Evolutionary conservation across 2,113 vertebrate genomes (phyloP).

Genomic region (Zingel zingel): DNA sequence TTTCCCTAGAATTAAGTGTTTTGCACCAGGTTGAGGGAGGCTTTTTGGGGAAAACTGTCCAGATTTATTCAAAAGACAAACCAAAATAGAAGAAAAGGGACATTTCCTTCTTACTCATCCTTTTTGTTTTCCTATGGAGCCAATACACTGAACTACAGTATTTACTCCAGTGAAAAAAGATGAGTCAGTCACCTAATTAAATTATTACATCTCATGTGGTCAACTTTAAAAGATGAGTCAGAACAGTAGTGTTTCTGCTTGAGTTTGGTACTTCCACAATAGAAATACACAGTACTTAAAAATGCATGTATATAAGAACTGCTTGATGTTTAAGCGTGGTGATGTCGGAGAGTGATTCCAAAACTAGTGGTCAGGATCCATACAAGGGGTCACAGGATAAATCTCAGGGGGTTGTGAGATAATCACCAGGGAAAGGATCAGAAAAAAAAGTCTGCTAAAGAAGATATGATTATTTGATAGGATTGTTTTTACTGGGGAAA

Average conservation of each 20-base stretch:
- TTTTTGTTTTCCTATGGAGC: neutral
- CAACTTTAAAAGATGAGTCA: constrained; percentile 7
- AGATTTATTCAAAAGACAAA: neutral
- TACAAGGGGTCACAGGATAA: neutral
- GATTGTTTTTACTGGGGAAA: neutral
- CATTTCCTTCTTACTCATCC: neutral
- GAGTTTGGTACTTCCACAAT: neutral
- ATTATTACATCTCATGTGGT: neutral
- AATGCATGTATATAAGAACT: neutral
- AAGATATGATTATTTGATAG: neutral
- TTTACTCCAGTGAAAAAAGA: neutral
- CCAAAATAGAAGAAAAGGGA: neutral
- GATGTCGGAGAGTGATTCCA: neutral
- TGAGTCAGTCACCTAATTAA: neutral
- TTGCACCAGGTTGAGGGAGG: neutral
- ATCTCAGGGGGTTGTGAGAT: neutral
- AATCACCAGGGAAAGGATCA: neutral
- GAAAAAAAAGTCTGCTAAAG: neutral
- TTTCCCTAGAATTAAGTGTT: neutral
- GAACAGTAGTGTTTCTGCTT: neutral
- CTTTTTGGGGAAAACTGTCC: neutral
- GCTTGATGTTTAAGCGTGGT: neutral
- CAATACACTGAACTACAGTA: neutral
- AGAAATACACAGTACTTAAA: neutral
- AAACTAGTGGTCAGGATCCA: neutral